Evolutionary conservation across 2,113 vertebrate species (phyloP).

Genomic region (Tamias sibiricus): DNA sequence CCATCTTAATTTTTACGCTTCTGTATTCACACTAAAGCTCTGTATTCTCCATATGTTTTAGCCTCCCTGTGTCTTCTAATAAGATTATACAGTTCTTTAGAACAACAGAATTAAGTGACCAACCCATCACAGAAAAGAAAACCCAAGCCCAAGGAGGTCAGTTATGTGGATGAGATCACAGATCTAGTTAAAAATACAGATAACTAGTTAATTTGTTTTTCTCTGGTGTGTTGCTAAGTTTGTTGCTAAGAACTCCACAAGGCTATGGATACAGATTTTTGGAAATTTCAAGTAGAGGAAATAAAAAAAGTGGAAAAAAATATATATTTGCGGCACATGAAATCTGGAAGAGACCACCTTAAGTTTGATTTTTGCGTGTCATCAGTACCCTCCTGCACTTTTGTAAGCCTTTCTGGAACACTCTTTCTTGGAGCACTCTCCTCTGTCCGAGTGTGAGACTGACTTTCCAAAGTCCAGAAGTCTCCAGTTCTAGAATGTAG

Average conservation of each 20-base stretch:
- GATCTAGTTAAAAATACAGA: conserved; percentile 4
- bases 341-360: not conserved
- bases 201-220: not conserved
- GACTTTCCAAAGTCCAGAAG: not conserved
- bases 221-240: conserved; percentile 42
- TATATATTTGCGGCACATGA: not conserved
- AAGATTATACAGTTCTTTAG: not conserved
- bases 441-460: not conserved
- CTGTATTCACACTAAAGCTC: not conserved
- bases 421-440: not conserved
- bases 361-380: not conserved
- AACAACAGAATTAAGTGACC: not conserved
- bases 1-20: not conserved
- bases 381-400: not conserved
- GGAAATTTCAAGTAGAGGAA: conserved; percentile 28
- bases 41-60: not conserved
- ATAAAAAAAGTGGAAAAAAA: not conserved
- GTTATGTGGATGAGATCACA: not conserved
- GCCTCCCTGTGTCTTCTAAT: not conserved
- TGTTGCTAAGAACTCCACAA: conserved; percentile 50
- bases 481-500: not conserved
- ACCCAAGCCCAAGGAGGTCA: not conserved
- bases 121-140: not conserved
- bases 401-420: not conserved
- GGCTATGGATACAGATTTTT: not conserved